Base-by-base conservation (phyloP, 2,888 invertebrate species). In the Heliconius aoede region DNA sequence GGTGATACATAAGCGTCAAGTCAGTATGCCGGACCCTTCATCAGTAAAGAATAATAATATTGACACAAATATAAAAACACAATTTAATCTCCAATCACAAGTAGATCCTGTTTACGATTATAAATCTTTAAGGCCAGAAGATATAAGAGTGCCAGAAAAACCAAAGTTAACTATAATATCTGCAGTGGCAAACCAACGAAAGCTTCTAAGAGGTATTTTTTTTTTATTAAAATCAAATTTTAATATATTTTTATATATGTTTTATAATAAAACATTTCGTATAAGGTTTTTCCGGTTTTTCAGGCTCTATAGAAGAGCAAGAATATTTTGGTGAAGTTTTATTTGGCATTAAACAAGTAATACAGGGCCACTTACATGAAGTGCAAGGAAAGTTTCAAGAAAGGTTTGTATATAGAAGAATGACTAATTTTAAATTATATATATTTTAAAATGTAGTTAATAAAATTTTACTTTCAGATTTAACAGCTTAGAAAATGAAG, bases 251-350 rank as follows among this genome's bases (percentile, higher is more conserved):
- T 36, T 36, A 0, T 13, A 24, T n/a, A 36, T 36, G 15, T 65
- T 60, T 18, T n/a, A 21, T 18, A 18, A 55, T 40, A 28, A 18
- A 30, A 69, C 8, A 55, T 55, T 69, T 69, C n/a, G n/a, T 55
- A 15, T 55, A 36, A 76, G 46, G 74, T 30, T 15, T 46, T 4
- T 74, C 73, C 83, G 80, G 80, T 78, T 81, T 89, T 86, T 77
- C 90, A 96, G 96, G 95, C 80, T 95, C 96, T 40, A 89, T 96
- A 76, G 96, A 96, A 86, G 97, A 97, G 84, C 97, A 97, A 85
- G 97, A 97, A 87, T 97, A 97, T 91, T 96, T 97, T 86, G 96
- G 96, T 58, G 97, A 97, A 88, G 96, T 98, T 32, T 94, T 98
- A 68, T 90, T 96, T 81, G 97, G 96, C 79, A 97, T 98, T 79